phyloP scores from a whole-genome alignment of 2,888 invertebrate species.

The Hemicrepidius hirtus region DNA sequence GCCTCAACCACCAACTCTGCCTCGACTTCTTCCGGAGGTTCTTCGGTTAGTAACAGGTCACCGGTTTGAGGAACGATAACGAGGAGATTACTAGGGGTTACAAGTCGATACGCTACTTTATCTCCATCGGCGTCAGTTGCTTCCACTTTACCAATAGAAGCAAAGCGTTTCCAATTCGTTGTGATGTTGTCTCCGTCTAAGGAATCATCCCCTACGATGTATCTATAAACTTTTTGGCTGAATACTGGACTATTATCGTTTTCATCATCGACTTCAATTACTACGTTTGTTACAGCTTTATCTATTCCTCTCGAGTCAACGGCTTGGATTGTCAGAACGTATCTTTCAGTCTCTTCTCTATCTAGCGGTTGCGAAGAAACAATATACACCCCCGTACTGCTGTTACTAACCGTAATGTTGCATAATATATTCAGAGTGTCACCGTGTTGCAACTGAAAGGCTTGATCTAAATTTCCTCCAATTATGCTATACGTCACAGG shows the following conservation, averaged over 20 bases:
- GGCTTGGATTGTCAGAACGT: slow-evolving; percentile 86
- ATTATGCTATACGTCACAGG: slow-evolving; percentile 88
- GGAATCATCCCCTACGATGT: slow-evolving; percentile 81
- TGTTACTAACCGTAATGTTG: slow-evolving; percentile 73
- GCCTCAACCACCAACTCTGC: slow-evolving; percentile 85
- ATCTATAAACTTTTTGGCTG: slow-evolving; percentile 84
- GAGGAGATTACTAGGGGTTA: slow-evolving; percentile 86
- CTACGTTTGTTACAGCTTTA: slow-evolving; percentile 86
- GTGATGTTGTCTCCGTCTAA: slow-evolving; percentile 77
- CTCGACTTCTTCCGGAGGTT: slow-evolving; percentile 78
- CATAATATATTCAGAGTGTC: slow-evolving; percentile 71
- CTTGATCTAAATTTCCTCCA: slow-evolving; percentile 83
- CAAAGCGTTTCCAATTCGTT: slow-evolving; percentile 84
- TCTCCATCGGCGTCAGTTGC: slow-evolving; percentile 95
- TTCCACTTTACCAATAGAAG: slow-evolving; percentile 88
- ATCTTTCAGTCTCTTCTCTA: slow-evolving; percentile 82
- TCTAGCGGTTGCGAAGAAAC: slow-evolving; percentile 87
- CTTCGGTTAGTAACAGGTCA: slow-evolving; percentile 87
- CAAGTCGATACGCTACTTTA: slow-evolving; percentile 89
- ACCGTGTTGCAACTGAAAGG: slow-evolving; percentile 83
- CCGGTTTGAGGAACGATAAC: slow-evolving; percentile 96
- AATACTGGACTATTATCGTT: slow-evolving; percentile 95
- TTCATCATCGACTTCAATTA: slow-evolving; percentile 86
- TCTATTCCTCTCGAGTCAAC: slow-evolving; percentile 87
- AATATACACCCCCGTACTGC: slow-evolving; percentile 81